Evolutionary conservation across 2,888 invertebrate genomes (phyloP), one percentile per base, ranked within the genome.

Genomic region (Mystacides longicornis): DNA sequence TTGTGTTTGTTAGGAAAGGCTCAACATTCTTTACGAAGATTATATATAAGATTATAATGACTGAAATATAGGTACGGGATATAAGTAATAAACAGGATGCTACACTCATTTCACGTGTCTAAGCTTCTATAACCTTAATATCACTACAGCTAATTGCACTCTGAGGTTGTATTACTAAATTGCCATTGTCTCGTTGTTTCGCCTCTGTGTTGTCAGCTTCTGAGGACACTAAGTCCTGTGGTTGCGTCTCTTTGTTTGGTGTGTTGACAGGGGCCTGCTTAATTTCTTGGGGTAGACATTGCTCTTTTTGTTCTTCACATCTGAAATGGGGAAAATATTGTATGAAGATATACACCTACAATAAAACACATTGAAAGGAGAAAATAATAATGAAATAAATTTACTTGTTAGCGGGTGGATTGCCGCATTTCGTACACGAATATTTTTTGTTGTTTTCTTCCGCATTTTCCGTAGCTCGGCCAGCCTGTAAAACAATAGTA

Each of bases 381-480:
- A n/a, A n/a, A n/a, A 37, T 16, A 45, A 20, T 11, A 3, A 45
- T 45, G 21, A 20, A 14, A 19, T 5, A 7, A 47, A 47, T 20
- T 23, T 23, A 51, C 51, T 43, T 42, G n/a, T 19, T 51, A 19
- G 20, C 21, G 4, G 43, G 51, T n/a, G 37, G 37, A 37, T 14
- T 37, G 7, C 51, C 51, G 22, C 51, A 51, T 11, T 43, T 37
- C 11, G 51, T 42, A 22, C 51, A 51, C n/a, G 37, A 19, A 5
- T 21, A 33, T 22, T 37, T 43, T 16, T 20, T 51, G 7, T 11
- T 14, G n/a, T 23, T 21, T 5, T 51, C 51, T 23, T 33, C 23
- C 22, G 9, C 22, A 23, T 43, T 37, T 2, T 48, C 48, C n/a
- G 48, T 16, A 9, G 18, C 21, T 9, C 43, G 42, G 16, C 51